Evolutionary conservation across 2,888 invertebrate genomes (phyloP).

Genomic region (Blastobasis adustella): DNA sequence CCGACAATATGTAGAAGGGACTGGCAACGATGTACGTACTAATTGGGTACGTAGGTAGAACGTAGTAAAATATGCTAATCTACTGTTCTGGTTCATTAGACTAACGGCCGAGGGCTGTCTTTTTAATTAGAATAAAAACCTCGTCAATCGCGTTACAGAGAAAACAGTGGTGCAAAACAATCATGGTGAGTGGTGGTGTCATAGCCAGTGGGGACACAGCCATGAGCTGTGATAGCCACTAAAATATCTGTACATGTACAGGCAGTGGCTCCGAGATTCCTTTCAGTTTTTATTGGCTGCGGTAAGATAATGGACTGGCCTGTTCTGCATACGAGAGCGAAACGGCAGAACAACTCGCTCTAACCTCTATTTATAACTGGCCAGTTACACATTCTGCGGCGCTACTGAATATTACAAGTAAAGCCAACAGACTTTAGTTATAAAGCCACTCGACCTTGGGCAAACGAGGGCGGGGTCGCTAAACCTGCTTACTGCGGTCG

Average conservation of each 20-base stretch:
- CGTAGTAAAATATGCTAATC: too few relatives aligned
- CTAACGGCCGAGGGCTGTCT: too few relatives aligned
- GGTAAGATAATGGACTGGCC: slow-evolving; percentile 63
- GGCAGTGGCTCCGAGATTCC: slow-evolving; percentile 45
- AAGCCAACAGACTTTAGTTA: slow-evolving; percentile 45
- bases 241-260: slow-evolving; percentile 26
- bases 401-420: slow-evolving; percentile 62
- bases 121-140: too few relatives aligned
- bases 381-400: slow-evolving; percentile 47
- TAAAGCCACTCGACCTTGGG: slow-evolving; percentile 39
- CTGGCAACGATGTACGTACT: too few relatives aligned
- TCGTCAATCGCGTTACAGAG: too few relatives aligned
- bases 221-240: neutral
- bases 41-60: too few relatives aligned
- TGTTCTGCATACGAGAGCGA: slow-evolving; percentile 54
- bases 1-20: too few relatives aligned
- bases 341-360: slow-evolving; percentile 43
- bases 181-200: too few relatives aligned
- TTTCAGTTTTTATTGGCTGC: slow-evolving; percentile 65
- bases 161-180: too few relatives aligned
- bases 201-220: too few relatives aligned
- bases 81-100: too few relatives aligned
- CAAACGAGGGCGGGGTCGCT: slow-evolving; percentile 25
- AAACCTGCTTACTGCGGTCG: slow-evolving; percentile 14
- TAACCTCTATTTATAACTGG: slow-evolving; percentile 63